Percentiles rank a stretch among this genome's conserved stretches.
Evolutionary conservation across 2,888 invertebrate species (phyloP).

Genomic region (Lithophane socia): DNA sequence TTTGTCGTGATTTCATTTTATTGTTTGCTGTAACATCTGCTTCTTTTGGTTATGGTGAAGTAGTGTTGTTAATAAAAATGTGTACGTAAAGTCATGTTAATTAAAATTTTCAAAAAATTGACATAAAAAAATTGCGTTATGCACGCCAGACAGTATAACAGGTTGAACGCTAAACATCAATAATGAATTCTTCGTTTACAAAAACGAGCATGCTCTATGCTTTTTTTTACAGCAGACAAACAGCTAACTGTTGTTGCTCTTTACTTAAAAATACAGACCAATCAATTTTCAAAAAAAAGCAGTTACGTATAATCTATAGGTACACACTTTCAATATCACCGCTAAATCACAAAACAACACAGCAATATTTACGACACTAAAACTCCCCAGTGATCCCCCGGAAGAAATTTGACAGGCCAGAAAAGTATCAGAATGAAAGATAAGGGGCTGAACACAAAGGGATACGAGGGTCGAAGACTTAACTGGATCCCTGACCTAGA

Average conservation of each 20-base stretch:
- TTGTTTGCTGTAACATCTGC: conserved; percentile 70
- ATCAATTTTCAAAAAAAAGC: neutral
- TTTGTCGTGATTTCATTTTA: conserved; percentile 69
- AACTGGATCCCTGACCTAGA: conserved; percentile 64
- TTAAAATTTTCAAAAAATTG: too few species aligned
- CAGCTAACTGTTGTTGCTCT: neutral
- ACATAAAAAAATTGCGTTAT: neutral
- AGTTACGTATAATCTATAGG: neutral
- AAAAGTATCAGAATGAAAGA: conserved; percentile 62
- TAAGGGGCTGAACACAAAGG: conserved; percentile 61
- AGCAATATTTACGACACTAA: conserved; percentile 41
- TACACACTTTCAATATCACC: neutral
- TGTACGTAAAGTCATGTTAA: neutral
- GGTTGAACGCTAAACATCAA: fast-evolving
- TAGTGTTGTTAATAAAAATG: neutral
- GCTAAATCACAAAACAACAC: conserved; percentile 30
- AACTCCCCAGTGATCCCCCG: conserved; percentile 40
- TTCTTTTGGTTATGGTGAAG: conserved; percentile 54
- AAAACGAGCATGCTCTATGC: too few species aligned
- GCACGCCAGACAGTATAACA: too few species aligned
- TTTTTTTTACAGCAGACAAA: neutral
- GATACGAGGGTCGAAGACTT: conserved; percentile 61
- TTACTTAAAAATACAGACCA: neutral
- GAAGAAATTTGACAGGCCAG: conserved; percentile 61
- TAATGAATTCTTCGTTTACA: neutral